phyloP scores from a whole-genome alignment of 2,888 invertebrate genomes.

The Pyrochroa serraticornis region DNA sequence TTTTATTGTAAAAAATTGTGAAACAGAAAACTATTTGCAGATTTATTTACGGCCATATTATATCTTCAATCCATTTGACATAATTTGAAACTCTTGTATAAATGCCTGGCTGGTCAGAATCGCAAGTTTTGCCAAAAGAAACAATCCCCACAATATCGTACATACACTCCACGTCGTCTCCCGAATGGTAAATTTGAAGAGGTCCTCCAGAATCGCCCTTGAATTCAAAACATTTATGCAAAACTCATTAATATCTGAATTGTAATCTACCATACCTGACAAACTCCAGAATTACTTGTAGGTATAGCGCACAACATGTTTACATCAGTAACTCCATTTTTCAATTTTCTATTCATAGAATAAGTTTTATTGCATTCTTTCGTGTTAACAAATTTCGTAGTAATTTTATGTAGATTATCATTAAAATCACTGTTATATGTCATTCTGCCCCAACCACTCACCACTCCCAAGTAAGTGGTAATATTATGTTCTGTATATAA shows the following conservation, averaged over 20 bases:
- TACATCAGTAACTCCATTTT: too few relatives aligned
- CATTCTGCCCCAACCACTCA: conserved; percentile 60
- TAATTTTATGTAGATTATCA: conserved; percentile 60
- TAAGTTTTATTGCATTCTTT: conserved; percentile 52
- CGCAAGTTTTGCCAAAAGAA: conserved; percentile 58
- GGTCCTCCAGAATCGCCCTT: too few relatives aligned
- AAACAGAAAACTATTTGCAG: too few relatives aligned
- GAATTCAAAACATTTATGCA: too few relatives aligned
- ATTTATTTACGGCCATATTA: conserved; percentile 58
- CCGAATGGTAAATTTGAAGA: too few relatives aligned
- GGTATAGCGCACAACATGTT: too few relatives aligned
- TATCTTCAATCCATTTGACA: conserved; percentile 60
- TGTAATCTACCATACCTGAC: conserved; percentile 56
- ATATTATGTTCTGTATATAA: conserved; percentile 41
- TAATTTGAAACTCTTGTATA: conserved; percentile 60
- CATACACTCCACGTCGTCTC: too few relatives aligned
- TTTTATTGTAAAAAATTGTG: too few relatives aligned
- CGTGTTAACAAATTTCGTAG: conserved; percentile 53
- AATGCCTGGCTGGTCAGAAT: conserved; percentile 55
- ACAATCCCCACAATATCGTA: too few relatives aligned
- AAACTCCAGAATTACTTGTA: conserved; percentile 57
- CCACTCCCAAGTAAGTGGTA: conserved; percentile 47
- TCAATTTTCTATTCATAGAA: too few relatives aligned
- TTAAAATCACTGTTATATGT: conserved; percentile 46
- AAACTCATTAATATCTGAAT: background rate